A percentile compares a stretch with the other conserved stretches of the same genome.
phyloP scores from a whole-genome alignment of 2,888 invertebrate genomes.

The Barypeithes pellucidus region DNA sequence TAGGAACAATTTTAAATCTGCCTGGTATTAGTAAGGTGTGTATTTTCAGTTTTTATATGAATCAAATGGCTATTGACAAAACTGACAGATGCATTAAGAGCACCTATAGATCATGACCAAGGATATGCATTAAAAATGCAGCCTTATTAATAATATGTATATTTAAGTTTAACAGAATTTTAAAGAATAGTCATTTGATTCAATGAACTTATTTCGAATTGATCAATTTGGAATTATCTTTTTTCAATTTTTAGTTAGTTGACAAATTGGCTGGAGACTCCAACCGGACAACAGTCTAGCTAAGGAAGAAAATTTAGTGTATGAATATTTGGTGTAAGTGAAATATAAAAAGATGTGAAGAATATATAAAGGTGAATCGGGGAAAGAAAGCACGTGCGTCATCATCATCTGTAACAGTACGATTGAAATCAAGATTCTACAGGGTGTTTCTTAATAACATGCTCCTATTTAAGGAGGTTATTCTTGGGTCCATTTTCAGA shows the following conservation, averaged over 20 bases:
- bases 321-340: conserved; percentile 9
- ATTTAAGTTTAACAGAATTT: neutral
- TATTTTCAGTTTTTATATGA: conserved; percentile 57
- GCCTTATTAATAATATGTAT: too few species aligned
- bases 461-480: too few species aligned
- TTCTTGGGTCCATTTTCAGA: too few species aligned
- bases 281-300: conserved; percentile 85
- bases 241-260: conserved; percentile 76
- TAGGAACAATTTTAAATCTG: conserved; percentile 91
- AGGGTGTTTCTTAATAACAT: too few species aligned
- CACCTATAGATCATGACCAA: too few species aligned
- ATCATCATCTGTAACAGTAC: too few species aligned
- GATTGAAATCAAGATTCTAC: too few species aligned
- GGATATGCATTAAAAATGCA: too few species aligned
- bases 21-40: conserved; percentile 91
- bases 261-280: conserved; percentile 88
- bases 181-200: conserved; percentile 25
- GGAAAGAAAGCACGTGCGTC: too few species aligned
- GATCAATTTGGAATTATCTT: conserved; percentile 37
- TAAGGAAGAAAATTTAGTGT: conserved; percentile 57
- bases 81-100: too few species aligned
- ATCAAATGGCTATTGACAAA: conserved; percentile 37
- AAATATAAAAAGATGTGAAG: neutral
- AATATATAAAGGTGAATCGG: too few species aligned
- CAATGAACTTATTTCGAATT: conserved; percentile 17